phyloP scores from a whole-genome alignment of 2,113 vertebrate species.

The Oenanthe melanoleuca region DNA sequence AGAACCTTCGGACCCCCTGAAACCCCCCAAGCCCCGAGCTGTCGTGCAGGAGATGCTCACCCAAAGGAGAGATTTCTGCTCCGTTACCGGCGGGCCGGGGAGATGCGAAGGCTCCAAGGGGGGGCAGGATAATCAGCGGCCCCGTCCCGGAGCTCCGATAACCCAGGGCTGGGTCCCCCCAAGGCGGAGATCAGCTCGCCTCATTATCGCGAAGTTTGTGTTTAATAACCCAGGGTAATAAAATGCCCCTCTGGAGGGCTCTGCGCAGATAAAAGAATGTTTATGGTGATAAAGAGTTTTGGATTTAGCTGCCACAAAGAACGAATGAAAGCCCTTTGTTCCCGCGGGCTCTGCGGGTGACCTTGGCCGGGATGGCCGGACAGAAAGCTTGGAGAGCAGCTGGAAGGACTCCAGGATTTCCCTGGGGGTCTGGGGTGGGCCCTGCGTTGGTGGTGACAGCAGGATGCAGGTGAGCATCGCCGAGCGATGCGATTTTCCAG shows the following conservation, averaged over 20 bases:
- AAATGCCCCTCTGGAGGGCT: conserved; percentile 50
- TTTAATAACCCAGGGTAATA: conserved; percentile 66
- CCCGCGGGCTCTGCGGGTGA: background rate
- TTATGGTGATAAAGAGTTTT: conserved; percentile 36
- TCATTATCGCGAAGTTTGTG: conserved; percentile 38
- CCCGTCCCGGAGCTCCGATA: conserved; percentile 21
- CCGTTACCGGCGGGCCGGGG: background rate
- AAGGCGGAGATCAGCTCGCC: background rate
- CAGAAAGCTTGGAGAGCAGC: background rate
- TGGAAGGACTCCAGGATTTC: background rate
- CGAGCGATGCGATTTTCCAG: accelerated
- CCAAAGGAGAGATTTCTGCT: background rate
- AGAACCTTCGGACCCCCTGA: background rate
- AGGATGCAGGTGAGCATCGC: background rate
- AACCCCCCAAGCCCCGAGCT: background rate
- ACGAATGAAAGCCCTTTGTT: background rate
- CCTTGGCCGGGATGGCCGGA: background rate
- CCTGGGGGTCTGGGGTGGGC: background rate
- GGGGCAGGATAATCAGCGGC: background rate
- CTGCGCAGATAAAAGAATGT: conserved; percentile 59
- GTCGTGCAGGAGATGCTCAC: background rate
- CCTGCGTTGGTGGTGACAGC: background rate
- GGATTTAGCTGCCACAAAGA: conserved; percentile 35
- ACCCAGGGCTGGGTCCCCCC: background rate
- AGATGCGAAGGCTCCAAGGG: background rate